Evolutionary conservation across 2,797 vertebrate genomes (phyloP).

Genomic region (Agapornis canus): DNA sequence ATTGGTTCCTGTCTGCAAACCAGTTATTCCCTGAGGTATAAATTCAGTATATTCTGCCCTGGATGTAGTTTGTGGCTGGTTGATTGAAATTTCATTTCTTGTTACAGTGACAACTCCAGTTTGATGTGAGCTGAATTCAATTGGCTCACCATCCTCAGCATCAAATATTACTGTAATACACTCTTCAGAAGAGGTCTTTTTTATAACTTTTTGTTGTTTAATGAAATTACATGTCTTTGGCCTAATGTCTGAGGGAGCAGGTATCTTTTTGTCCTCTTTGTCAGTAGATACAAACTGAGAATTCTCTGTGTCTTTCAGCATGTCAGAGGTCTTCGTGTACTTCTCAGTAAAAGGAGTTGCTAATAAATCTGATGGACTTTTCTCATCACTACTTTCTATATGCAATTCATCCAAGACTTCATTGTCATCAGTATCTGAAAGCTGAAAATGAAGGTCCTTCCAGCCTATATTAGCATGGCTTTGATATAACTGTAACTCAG

Average conservation of each 20-base stretch:
- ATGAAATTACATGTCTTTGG: slow-evolving; percentile 81
- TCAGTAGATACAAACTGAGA: slow-evolving; percentile 67
- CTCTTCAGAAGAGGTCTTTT: slow-evolving; percentile 86
- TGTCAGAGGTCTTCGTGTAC: slow-evolving; percentile 72
- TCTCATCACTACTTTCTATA: slow-evolving; percentile 77
- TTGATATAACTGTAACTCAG: slow-evolving; percentile 72
- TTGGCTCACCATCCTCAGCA: slow-evolving; percentile 84
- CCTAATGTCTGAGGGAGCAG: slow-evolving; percentile 77
- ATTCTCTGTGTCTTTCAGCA: slow-evolving; percentile 69
- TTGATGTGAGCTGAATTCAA: slow-evolving; percentile 84
- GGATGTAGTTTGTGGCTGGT: slow-evolving; percentile 36
- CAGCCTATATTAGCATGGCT: slow-evolving; percentile 43
- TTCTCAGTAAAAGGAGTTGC: slow-evolving; percentile 67
- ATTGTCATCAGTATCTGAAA: slow-evolving; percentile 83
- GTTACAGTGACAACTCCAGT: slow-evolving; percentile 70
- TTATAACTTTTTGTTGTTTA: slow-evolving; percentile 79
- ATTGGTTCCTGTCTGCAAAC: slow-evolving; percentile 72
- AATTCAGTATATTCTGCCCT: slow-evolving; percentile 74
- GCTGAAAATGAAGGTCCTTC: slow-evolving; percentile 70
- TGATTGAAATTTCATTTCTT: slow-evolving; percentile 75
- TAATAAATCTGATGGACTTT: slow-evolving; percentile 75
- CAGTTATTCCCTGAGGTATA: slow-evolving; percentile 78
- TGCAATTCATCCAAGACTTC: slow-evolving; percentile 80
- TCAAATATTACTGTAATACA: slow-evolving; percentile 84
- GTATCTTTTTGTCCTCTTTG: slow-evolving; percentile 70